Percentiles rank a stretch among this genome's conserved stretches.
Evolutionary conservation across 2,888 invertebrate species (phyloP).

Genomic region (Opisthograptis luteolata): DNA sequence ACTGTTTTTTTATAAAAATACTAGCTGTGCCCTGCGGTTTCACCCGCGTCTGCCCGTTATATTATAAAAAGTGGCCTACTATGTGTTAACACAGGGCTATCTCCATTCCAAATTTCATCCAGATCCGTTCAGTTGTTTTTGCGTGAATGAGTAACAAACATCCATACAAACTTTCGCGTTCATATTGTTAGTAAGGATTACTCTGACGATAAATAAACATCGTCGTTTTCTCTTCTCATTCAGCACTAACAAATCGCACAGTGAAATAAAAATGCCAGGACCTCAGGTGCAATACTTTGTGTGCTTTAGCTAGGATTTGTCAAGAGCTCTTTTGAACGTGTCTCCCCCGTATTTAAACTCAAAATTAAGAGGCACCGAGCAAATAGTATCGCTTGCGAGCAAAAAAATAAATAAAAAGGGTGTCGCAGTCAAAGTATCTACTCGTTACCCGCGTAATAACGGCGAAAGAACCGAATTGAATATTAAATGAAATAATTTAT

Average conservation of each 20-base stretch:
- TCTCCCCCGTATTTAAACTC: slow-evolving; percentile 78
- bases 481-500: slow-evolving; percentile 86
- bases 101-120: too few species aligned
- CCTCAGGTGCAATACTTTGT: slow-evolving; percentile 59
- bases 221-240: too few species aligned
- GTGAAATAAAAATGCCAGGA: slow-evolving; percentile 19
- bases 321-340: slow-evolving; percentile 66
- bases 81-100: too few species aligned
- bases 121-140: too few species aligned
- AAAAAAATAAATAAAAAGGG: slow-evolving; percentile 71
- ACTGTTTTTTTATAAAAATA: too few species aligned
- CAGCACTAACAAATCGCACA: slow-evolving; percentile 3
- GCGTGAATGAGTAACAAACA: too few species aligned
- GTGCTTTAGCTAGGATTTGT: slow-evolving; percentile 54
- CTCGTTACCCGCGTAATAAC: slow-evolving; percentile 69
- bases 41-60: too few species aligned
- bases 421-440: slow-evolving; percentile 72
- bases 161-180: too few species aligned
- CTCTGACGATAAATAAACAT: too few species aligned
- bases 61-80: too few species aligned
- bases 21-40: too few species aligned
- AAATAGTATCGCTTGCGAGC: slow-evolving; percentile 74
- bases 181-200: too few species aligned
- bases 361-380: slow-evolving; percentile 77
- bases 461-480: slow-evolving; percentile 82